Base-by-base conservation (phyloP, 1,140 invertebrate genomes). In the Macrobrachium nipponense region DNA sequence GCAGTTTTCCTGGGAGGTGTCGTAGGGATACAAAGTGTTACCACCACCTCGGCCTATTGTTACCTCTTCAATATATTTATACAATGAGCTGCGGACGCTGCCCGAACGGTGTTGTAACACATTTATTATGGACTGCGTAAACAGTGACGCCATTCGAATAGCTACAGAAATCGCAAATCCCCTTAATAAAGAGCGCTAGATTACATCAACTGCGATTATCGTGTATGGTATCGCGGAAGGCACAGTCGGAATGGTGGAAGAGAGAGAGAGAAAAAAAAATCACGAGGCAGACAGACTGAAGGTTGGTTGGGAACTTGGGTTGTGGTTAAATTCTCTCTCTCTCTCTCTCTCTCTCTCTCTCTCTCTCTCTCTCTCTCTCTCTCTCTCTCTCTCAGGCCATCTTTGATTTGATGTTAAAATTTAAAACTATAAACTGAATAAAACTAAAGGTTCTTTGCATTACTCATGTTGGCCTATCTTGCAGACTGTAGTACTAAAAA, bases 1-100 rank as follows among this genome's bases (percentile, higher is more conserved):
- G 79, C 79, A 68, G 36, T 68, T 68, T 80, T 80, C 79, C 79
- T 80, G 79, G 51, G 51, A 64, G 79, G 43, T 23, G 43, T 43
- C 17, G 44, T 43, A 14, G 44, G 75, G 15, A 58, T 44, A 23
- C n/a, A 20, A 43, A 77, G 17, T 51, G 23, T 58, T 77, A 14
- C 15, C 43, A 58, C 43, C 36, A 51, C n/a, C n/a, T n/a, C 17
- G 20, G 17, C 15, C 15, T 73, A 20, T 73, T 43, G 20, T 43
- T 73, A 27, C 43, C 43, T 44, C 43, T 43, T 73, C 70, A 12
- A 14, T 73, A 27, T 73, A 27, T 77, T 18, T 51, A n/a, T n/a
- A 43, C 59, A n/a, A 51, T 51, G 51, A 2, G 2, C 7, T 6
- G 51, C 51, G 51, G 12, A 51, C 7, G 51, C 59, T n/a, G 11